Evolutionary conservation across 2,888 invertebrate species (phyloP).

Genomic region (Metacarcinus magister): DNA sequence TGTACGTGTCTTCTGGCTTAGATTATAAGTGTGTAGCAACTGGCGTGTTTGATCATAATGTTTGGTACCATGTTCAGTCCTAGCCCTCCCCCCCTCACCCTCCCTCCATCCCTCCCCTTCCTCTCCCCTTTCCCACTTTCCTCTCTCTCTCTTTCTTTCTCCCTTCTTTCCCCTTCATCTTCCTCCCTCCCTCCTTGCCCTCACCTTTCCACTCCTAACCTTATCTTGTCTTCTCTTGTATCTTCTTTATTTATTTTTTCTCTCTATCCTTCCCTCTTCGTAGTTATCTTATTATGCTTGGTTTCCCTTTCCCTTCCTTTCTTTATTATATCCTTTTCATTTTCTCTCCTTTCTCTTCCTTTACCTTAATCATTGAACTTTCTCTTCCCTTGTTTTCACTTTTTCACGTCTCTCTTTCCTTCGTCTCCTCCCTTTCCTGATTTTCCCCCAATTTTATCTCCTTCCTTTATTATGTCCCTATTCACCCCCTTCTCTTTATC

Average conservation of each 20-base stretch:
- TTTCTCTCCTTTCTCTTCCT: not conserved
- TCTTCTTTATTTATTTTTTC: not conserved
- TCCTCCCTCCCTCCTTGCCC: slow-evolving; percentile 3
- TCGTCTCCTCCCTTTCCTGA: not conserved
- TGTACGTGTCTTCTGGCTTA: slow-evolving; percentile 56
- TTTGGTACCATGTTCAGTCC: slow-evolving; percentile 21
- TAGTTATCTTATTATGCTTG: not conserved
- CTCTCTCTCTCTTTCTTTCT: not conserved
- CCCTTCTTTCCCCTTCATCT: slow-evolving; percentile 20
- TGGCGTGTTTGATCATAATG: slow-evolving; percentile 56
- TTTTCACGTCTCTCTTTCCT: not conserved
- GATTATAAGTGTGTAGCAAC: slow-evolving; percentile 52
- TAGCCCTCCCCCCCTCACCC: not conserved
- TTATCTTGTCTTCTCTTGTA: not conserved
- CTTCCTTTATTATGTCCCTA: not conserved
- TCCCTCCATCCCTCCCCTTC: too few relatives aligned
- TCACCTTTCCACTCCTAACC: not conserved
- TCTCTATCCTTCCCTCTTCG: not conserved
- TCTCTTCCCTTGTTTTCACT: not conserved
- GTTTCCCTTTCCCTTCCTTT: not conserved
- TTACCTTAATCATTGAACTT: not conserved
- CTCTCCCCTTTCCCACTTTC: too few relatives aligned
- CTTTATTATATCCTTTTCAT: not conserved
- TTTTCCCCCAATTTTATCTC: not conserved
- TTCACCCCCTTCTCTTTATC: not conserved